phyloP scores from a whole-genome alignment of 2,888 invertebrate species.

The Zootermopsis nevadensis region DNA sequence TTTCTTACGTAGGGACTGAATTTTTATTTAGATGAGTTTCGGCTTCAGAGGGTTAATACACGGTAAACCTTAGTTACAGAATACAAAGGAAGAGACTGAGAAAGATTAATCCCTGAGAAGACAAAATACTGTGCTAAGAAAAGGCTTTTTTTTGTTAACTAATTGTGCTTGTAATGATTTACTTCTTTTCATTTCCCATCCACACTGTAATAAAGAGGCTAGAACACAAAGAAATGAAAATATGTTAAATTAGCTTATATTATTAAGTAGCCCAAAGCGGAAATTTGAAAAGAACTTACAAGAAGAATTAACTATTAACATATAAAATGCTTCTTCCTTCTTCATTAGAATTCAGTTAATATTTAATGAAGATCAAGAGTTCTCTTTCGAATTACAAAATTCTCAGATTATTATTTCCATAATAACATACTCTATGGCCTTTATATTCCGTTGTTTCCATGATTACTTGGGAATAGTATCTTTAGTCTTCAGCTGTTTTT shows the following conservation, averaged over 20 bases:
- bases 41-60: no score
- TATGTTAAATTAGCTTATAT: not conserved
- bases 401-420: not conserved
- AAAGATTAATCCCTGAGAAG: no score
- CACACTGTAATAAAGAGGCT: not conserved
- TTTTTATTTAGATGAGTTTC: no score
- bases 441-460: not conserved
- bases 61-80: no score
- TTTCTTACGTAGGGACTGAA: no score
- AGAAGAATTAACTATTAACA: not conserved
- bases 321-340: not conserved
- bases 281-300: not conserved
- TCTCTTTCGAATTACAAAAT: not conserved
- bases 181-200: not conserved
- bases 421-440: not conserved
- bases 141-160: not conserved
- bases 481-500: not conserved
- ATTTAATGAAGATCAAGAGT: not conserved
- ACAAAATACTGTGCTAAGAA: no score
- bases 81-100: no score
- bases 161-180: not conserved
- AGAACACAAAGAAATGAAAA: not conserved
- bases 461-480: not conserved
- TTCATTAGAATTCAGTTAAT: constrained; percentile 5
- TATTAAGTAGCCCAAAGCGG: not conserved